Evolutionary conservation across 2,113 vertebrate species (phyloP), one percentile per base, ranked within the genome.

Genomic region (Platichthys flesus): DNA sequence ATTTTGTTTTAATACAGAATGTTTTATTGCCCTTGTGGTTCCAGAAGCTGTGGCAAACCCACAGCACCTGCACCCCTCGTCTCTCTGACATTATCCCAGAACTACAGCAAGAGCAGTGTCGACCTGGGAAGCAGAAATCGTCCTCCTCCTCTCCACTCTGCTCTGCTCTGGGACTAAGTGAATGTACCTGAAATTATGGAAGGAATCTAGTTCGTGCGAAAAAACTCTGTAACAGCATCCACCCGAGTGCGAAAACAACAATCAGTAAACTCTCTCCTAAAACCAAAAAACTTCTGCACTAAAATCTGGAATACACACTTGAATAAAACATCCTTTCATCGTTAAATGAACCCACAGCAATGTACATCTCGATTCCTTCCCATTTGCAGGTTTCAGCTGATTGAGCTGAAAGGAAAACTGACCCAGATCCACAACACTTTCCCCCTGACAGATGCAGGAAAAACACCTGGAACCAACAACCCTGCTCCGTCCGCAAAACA

Each of bases 161-260:
- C 21, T 70, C 61, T 74, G 40, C 61, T 66, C 58, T 56, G 76
- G 56, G 52, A 73, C 47, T 54, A 26, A 83, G 49, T 88, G 65
- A 85, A 88, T 82, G 85, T 84, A 85, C 83, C 85, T 87, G 79
- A 82, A 90, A 71, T 62, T 9, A 78, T 71, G 76, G 78, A 74
- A 83, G 66, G 58, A 87, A 82, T 76, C 26, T 35, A 65, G 65
- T 47, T 54, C 24, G 51, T 45, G 37, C 52, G 47, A 59, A 59
- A n/a, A 67, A 76, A 70, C 52, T 63, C 51, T 73, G 15, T 60
- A 67, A 62, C 37, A 35, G 56, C 71, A 57, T 31, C 6, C 14
- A 23, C 13, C 23, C 20, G n/a, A 72, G 59, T 67, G 42, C 23
- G 61, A 63, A 21, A 42, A 47, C 0, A 71, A 69, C 52, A 9